Percentiles rank a stretch among this genome's conserved stretches.
Conservation (phyloP, 2,888 invertebrate genomes). For the Mactromeris polynyma region DNA sequence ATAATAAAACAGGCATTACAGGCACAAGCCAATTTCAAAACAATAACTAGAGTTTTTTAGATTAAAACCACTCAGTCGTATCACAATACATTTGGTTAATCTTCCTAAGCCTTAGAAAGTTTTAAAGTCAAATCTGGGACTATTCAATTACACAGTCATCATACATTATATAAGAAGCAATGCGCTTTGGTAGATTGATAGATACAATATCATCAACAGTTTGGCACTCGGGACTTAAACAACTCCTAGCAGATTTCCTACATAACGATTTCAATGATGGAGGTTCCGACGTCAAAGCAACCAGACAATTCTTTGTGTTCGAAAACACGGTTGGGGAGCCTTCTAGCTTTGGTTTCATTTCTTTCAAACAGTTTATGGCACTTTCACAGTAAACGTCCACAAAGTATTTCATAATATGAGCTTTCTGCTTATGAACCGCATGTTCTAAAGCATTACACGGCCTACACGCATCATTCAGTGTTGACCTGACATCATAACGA, state of each 20-base stretch:
- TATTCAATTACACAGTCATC: conserved; percentile 61
- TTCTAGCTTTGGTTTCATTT: conserved; percentile 44
- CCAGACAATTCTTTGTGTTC: conserved; percentile 41
- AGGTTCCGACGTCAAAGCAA: conserved; percentile 58
- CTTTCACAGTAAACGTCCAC: conserved; percentile 79
- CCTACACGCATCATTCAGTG: conserved; percentile 91
- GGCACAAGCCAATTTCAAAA: too few species aligned
- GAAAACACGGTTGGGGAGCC: conserved; percentile 28
- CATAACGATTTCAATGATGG: conserved; percentile 76
- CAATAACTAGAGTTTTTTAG: too few species aligned
- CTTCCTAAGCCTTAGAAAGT: not conserved
- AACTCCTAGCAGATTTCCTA: conserved; percentile 71
- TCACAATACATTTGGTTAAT: not conserved
- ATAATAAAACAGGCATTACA: too few species aligned
- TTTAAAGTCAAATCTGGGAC: not conserved
- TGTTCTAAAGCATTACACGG: conserved; percentile 82
- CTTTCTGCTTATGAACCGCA: conserved; percentile 79
- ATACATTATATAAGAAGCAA: conserved; percentile 76
- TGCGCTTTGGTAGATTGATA: conserved; percentile 75
- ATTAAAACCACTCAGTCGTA: not conserved
- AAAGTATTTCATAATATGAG: conserved; percentile 75
- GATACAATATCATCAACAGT: conserved; percentile 67
- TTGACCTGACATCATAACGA: conserved; percentile 94
- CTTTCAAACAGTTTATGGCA: conserved; percentile 68
- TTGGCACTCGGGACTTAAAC: conserved; percentile 68